phyloP scores from a whole-genome alignment of 2,797 vertebrate genomes.

The Helicolenus hilgendorfi region DNA sequence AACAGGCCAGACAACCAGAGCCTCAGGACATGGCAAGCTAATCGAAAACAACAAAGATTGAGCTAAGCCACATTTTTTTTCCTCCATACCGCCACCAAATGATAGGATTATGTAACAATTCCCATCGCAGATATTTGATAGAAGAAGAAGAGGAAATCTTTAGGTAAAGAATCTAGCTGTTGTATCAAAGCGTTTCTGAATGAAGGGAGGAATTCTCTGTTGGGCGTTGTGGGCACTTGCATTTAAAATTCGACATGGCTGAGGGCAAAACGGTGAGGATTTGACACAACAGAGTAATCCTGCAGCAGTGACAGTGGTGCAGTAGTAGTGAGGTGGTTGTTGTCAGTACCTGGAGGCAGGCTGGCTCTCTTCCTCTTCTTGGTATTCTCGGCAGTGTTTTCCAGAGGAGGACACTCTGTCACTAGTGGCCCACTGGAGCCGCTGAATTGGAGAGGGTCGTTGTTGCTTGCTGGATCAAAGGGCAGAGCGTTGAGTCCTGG shows the following conservation, averaged over 20 bases:
- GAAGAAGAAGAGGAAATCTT: slow-evolving; percentile 3
- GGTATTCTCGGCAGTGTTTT: slow-evolving; percentile 91
- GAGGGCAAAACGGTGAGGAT: slow-evolving; percentile 29
- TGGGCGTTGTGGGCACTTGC: slow-evolving; percentile 8
- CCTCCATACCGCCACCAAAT: slow-evolving; percentile 33
- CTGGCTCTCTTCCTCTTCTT: slow-evolving; percentile 94
- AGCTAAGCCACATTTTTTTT: slow-evolving; percentile 44
- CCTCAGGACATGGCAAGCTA: slow-evolving; percentile 73
- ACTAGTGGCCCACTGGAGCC: slow-evolving; percentile 85
- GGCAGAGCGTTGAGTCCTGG: slow-evolving; percentile 94
- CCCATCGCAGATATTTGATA: slow-evolving; percentile 37
- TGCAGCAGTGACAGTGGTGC: background rate
- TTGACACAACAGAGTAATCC: slow-evolving; percentile 35
- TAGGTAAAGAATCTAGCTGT: slow-evolving; percentile 25
- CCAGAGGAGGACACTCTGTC: slow-evolving; percentile 88
- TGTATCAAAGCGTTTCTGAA: slow-evolving; percentile 32
- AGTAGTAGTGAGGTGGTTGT: background rate
- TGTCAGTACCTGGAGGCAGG: slow-evolving; percentile 91
- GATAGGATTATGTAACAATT: slow-evolving; percentile 71
- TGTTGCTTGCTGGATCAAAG: slow-evolving; percentile 93
- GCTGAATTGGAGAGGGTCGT: slow-evolving; percentile 91
- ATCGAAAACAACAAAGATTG: slow-evolving; percentile 71
- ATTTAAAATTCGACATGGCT: slow-evolving; percentile 41
- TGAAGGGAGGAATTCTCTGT: slow-evolving; percentile 7
- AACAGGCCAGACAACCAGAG: slow-evolving; percentile 72